Evolutionary conservation across 2,113 vertebrate species (phyloP).

Genomic region (Ictidomys tridecemlineatus): DNA sequence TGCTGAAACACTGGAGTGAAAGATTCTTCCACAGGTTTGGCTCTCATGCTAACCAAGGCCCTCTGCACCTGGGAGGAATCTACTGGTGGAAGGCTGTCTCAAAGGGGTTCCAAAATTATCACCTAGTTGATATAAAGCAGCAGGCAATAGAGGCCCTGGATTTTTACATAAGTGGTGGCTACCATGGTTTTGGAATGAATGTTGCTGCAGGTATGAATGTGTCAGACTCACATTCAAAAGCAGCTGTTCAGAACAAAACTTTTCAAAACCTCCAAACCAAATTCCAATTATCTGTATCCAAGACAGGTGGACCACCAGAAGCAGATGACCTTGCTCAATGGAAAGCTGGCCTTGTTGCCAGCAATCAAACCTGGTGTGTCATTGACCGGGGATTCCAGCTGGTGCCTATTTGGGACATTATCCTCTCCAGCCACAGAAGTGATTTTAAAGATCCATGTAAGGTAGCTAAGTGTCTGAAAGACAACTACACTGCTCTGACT

Average conservation of each 20-base stretch:
- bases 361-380: background rate
- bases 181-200: accelerated
- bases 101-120: conserved; percentile 61
- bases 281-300: conserved; percentile 46
- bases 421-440: background rate
- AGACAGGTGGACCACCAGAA: conserved; percentile 82
- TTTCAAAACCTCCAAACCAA: background rate
- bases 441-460: background rate
- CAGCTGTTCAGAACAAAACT: accelerated
- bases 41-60: conserved; percentile 82
- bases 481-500: background rate
- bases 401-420: background rate
- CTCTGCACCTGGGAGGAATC: conserved; percentile 86
- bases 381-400: background rate
- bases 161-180: accelerated
- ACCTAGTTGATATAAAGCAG: conserved; percentile 55
- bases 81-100: conserved; percentile 84
- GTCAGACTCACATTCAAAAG: background rate
- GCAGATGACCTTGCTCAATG: background rate
- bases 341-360: background rate
- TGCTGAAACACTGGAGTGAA: background rate
- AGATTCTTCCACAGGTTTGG: conserved; percentile 85
- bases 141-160: background rate
- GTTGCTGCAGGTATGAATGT: accelerated
- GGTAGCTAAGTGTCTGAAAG: background rate